Conservation (phyloP, 2,113 vertebrate genomes). For the Zeus faber region DNA sequence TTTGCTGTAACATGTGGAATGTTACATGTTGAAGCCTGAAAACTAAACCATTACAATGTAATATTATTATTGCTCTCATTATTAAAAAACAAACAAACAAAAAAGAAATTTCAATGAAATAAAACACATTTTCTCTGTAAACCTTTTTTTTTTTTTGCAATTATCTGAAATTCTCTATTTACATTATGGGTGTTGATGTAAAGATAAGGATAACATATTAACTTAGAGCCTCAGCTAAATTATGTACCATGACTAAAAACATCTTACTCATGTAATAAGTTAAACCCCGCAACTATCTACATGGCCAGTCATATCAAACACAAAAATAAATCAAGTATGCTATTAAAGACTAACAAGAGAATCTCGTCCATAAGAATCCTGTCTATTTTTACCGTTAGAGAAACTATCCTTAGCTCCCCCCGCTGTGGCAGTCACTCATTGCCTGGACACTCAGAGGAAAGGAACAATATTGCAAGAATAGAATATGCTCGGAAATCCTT, state of each 20-base stretch:
- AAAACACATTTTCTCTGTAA: slow-evolving; percentile 49
- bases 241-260: slow-evolving; percentile 24
- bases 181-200: slow-evolving; percentile 35
- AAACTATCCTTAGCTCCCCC: slow-evolving; percentile 22
- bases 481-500: too few species aligned
- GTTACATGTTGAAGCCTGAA: slow-evolving; percentile 29
- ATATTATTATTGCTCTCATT: slow-evolving; percentile 41
- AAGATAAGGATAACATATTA: slow-evolving; percentile 9
- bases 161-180: slow-evolving; percentile 34
- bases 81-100: too few species aligned
- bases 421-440: too few species aligned
- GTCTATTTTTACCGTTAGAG: slow-evolving; percentile 44
- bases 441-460: too few species aligned
- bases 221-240: slow-evolving; percentile 17
- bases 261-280: slow-evolving; percentile 42
- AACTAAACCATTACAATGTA: slow-evolving; percentile 5
- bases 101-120: slow-evolving; percentile 56
- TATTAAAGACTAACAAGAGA: slow-evolving; percentile 25
- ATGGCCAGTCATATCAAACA: slow-evolving; percentile 21
- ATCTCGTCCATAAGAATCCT: slow-evolving; percentile 17
- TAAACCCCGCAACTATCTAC: slow-evolving; percentile 37
- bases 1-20: slow-evolving; percentile 20
- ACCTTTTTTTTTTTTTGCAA: slow-evolving; percentile 36
- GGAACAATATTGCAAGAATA: too few species aligned
- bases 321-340: slow-evolving; percentile 23